These are phyloP conservation scores for Epinotia nisella DNA, from an alignment of 2,888 invertebrate genomes.

Conservation along the genomic window DNA sequence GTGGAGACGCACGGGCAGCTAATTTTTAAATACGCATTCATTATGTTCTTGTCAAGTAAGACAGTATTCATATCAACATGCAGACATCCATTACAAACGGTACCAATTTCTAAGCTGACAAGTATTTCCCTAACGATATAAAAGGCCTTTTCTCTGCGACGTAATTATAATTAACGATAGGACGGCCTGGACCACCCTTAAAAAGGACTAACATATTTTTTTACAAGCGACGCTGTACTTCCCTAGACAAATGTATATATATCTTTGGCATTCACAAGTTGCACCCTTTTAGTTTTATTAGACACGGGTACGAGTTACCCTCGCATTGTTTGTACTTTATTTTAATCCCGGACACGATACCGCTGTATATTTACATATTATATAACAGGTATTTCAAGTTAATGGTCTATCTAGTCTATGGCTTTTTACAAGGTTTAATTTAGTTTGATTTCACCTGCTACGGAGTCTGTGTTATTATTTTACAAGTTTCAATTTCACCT, in stretches of 20 bases:
- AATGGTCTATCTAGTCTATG: neutral
- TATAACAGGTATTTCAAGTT: constrained; percentile 1
- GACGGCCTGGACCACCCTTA: constrained; percentile 11
- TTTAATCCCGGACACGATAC: neutral
- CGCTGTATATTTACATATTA: neutral
- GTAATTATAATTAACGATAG: constrained; percentile 42
- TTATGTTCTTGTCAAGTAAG: no score
- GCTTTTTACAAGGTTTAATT: neutral
- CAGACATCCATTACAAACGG: constrained; percentile 9
- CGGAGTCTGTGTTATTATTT: neutral
- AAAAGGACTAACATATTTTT: constrained; percentile 35
- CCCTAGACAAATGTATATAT: neutral
- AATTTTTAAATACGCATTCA: no score
- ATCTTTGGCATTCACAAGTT: neutral
- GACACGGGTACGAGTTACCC: neutral
- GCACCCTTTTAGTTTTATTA: neutral
- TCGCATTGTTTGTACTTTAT: neutral
- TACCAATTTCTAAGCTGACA: constrained; percentile 9
- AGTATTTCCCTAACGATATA: constrained; percentile 17
- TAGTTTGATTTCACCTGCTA: no score
- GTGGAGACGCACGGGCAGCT: no score
- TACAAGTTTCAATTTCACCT: neutral
- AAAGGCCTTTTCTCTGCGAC: constrained; percentile 19
- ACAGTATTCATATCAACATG: neutral
- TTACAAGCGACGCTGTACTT: constrained; percentile 2